phyloP scores from a whole-genome alignment of 2,888 invertebrate genomes.

The Polydrusus cervinus region DNA sequence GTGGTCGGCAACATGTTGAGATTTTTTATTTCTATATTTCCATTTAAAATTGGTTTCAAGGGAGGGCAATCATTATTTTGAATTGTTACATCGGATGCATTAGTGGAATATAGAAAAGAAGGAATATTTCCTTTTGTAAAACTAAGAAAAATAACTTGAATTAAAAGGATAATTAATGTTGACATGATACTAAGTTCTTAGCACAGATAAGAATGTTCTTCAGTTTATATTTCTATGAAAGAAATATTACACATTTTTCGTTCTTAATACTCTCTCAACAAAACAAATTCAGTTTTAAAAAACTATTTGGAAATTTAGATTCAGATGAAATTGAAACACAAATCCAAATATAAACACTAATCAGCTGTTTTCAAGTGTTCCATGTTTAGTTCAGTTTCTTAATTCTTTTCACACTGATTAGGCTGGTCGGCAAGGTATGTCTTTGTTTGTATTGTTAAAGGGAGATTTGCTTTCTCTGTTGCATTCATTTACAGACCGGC shows the following conservation, averaged over 20 bases:
- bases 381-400: constrained; percentile 2
- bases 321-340: background rate
- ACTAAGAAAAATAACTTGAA: constrained; percentile 2
- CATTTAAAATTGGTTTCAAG: constrained; percentile 11
- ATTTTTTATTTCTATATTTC: constrained; percentile 14
- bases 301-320: background rate
- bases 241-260: too few species aligned
- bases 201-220: background rate
- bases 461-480: too few species aligned
- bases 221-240: background rate
- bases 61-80: constrained; percentile 22
- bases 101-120: constrained; percentile 14
- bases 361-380: constrained; percentile 32
- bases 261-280: too few species aligned
- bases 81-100: constrained; percentile 8
- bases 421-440: background rate
- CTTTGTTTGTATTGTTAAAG: background rate
- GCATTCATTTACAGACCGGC: too few species aligned
- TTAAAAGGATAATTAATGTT: background rate
- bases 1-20: background rate
- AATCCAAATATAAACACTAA: constrained; percentile 29
- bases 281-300: background rate
- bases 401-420: background rate
- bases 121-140: constrained; percentile 2
- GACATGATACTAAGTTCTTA: background rate